Evolutionary conservation across 2,113 vertebrate genomes (phyloP).

Genomic region (Sceloporus undulatus): DNA sequence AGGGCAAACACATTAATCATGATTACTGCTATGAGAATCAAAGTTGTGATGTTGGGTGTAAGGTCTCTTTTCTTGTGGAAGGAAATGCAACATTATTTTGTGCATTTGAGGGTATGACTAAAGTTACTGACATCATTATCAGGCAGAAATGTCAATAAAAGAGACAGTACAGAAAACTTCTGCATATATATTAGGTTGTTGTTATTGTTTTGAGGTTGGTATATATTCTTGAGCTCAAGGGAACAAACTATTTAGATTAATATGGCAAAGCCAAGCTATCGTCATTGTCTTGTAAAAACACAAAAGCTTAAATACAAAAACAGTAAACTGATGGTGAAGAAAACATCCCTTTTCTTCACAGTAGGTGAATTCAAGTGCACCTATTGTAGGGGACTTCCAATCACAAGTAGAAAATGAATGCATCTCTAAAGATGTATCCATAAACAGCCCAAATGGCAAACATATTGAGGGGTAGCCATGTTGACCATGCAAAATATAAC

Average conservation of each 20-base stretch:
- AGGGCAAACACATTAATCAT: not conserved
- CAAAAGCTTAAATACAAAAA: not conserved
- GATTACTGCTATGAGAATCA: constrained; percentile 23
- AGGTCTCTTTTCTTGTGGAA: constrained; percentile 4
- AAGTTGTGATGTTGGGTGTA: constrained; percentile 4
- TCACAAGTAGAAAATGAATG: not conserved
- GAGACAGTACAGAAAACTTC: constrained; percentile 4
- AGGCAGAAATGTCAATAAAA: not conserved
- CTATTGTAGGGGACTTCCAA: not conserved
- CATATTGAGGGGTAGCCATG: no score
- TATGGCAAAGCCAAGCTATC: not conserved
- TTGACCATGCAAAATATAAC: no score
- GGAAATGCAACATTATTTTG: not conserved
- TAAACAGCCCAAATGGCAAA: not conserved
- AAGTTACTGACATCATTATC: not conserved
- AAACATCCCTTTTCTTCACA: not conserved
- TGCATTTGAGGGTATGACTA: not conserved
- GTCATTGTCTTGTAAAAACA: not conserved
- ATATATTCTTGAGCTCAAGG: not conserved
- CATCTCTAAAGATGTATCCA: not conserved
- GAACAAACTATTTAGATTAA: not conserved
- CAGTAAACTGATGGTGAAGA: not conserved
- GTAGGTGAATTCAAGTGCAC: not conserved
- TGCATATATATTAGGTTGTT: not conserved
- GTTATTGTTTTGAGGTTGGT: not conserved